phyloP scores from a whole-genome alignment of 2,888 invertebrate species.

The Plemyria rubiginata region DNA sequence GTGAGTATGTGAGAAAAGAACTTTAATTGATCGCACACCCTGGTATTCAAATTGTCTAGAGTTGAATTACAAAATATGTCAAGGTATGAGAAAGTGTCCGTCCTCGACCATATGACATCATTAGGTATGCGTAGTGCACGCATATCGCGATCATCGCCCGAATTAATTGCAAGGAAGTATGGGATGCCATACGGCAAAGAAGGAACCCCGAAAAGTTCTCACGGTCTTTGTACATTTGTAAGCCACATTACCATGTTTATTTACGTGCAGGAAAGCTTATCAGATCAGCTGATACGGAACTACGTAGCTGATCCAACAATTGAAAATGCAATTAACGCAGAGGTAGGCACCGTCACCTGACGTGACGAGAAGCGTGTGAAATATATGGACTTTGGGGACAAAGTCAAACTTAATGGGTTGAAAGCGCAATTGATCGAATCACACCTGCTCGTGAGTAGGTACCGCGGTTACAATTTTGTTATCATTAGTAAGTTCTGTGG shows the following conservation, averaged over 20 bases:
- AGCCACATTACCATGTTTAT: constrained; percentile 35
- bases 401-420: constrained; percentile 67
- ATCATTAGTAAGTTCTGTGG: constrained; percentile 61
- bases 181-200: constrained; percentile 71
- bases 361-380: constrained; percentile 49
- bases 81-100: constrained; percentile 68
- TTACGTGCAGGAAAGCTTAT: constrained; percentile 32
- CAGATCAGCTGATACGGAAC: constrained; percentile 28
- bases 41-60: constrained; percentile 38
- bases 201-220: constrained; percentile 64
- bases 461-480: constrained; percentile 53
- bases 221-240: constrained; percentile 57
- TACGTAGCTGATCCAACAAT: constrained; percentile 20
- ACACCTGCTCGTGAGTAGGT: constrained; percentile 68
- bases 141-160: constrained; percentile 76
- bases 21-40: constrained; percentile 36
- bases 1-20: constrained; percentile 26
- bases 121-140: constrained; percentile 69
- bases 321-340: constrained; percentile 23
- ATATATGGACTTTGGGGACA: constrained; percentile 50
- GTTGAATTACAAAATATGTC: constrained; percentile 45
- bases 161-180: constrained; percentile 81
- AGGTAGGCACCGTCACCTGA: constrained; percentile 33
- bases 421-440: constrained; percentile 64
- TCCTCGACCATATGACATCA: constrained; percentile 68